phyloP scores from a whole-genome alignment of 2,888 invertebrate genomes.

The Embidobia sp. region DNA sequence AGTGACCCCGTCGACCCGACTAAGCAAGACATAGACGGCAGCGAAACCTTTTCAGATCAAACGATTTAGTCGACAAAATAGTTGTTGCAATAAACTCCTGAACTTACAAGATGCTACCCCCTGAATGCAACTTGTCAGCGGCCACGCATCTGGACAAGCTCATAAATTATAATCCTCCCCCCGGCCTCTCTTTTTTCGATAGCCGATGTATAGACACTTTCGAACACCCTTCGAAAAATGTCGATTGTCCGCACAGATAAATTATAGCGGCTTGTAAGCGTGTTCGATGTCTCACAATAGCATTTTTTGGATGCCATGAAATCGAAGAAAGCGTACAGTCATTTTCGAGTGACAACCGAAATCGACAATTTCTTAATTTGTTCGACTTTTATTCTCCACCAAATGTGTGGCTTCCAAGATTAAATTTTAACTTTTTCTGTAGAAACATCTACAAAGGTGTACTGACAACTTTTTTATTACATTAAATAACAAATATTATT shows the following conservation, averaged over 20 bases:
- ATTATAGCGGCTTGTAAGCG: conserved; percentile 52
- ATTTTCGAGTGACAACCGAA: conserved; percentile 12
- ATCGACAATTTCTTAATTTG: conserved; percentile 30
- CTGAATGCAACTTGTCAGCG: conserved; percentile 63
- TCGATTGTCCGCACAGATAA: conserved; percentile 62
- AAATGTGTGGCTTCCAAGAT: no score
- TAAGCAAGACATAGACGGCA: conserved; percentile 49
- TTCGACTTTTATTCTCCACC: not conserved
- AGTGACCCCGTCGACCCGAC: conserved; percentile 4
- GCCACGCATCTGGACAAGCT: conserved; percentile 64
- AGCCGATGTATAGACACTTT: conserved; percentile 50
- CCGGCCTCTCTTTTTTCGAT: conserved; percentile 5
- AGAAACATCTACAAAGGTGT: no score
- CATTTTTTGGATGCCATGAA: conserved; percentile 38
- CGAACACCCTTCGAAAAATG: conserved; percentile 56
- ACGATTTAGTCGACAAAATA: conserved; percentile 54
- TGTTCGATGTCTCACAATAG: conserved; percentile 10
- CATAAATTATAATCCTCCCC: conserved; percentile 73
- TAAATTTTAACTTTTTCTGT: no score
- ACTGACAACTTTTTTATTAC: no score
- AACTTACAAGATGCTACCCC: conserved; percentile 67
- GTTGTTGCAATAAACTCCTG: conserved; percentile 20
- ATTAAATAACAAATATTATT: no score
- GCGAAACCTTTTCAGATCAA: conserved; percentile 31
- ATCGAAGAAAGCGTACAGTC: conserved; percentile 36